phyloP scores from a whole-genome alignment of 2,797 vertebrate genomes.

The Esox lucius region DNA sequence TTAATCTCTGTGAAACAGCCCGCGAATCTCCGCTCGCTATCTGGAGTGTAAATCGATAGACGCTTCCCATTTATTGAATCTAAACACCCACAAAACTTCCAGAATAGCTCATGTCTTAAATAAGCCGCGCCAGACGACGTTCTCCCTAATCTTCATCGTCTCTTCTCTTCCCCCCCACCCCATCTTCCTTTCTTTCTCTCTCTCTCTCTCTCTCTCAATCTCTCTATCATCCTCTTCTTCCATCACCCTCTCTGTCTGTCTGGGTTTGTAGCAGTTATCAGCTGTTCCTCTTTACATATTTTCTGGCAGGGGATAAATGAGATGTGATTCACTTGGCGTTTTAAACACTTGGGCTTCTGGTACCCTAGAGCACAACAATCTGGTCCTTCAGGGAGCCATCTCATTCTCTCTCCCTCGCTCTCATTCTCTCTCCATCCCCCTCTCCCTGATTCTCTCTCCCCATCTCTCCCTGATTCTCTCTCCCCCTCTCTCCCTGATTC shows the following conservation, averaged over 20 bases:
- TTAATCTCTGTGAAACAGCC: constrained; percentile 56
- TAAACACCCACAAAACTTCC: constrained; percentile 42
- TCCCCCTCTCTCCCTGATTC: neutral
- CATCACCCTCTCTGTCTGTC: neutral
- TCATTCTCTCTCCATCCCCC: neutral
- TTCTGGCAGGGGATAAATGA: constrained; percentile 54
- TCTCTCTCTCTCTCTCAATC: neutral
- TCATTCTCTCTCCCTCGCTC: neutral
- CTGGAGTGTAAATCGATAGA: constrained; percentile 51
- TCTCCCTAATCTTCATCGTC: neutral
- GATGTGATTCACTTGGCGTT: constrained; percentile 58
- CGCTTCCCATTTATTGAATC: constrained; percentile 51
- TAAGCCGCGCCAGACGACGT: constrained; percentile 27
- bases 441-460: neutral
- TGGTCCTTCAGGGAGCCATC: too few relatives aligned
- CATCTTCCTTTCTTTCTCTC: neutral
- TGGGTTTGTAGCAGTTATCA: constrained; percentile 5
- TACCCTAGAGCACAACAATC: too few relatives aligned
- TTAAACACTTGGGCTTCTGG: constrained; percentile 53
- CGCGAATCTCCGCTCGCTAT: constrained; percentile 33
- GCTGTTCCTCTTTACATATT: constrained; percentile 36
- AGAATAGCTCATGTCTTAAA: constrained; percentile 50
- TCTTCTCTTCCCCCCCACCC: neutral
- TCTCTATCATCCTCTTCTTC: neutral
- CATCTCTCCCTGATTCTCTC: neutral